A percentile compares a stretch with the other conserved stretches of the same genome.
phyloP scores from a whole-genome alignment of 2,113 vertebrate genomes.

The Lates calcarifer region DNA sequence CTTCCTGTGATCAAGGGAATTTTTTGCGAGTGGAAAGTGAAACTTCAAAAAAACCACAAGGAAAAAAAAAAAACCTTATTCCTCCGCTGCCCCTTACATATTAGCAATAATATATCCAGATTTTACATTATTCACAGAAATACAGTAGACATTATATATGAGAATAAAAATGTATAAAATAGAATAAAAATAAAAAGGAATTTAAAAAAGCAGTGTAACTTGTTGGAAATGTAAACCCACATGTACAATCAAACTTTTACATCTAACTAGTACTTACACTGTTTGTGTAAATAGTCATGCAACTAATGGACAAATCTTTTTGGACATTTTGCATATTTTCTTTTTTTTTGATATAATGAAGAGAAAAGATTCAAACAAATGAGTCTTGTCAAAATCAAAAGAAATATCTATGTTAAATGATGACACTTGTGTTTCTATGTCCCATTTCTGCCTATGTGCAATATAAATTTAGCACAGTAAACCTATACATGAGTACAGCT shows the following conservation, averaged over 20 bases:
- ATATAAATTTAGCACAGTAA: too few species aligned
- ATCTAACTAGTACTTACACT: not conserved
- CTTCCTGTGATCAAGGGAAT: constrained; percentile 46
- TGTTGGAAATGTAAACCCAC: not conserved
- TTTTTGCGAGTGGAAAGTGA: constrained; percentile 64
- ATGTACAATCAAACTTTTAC: not conserved
- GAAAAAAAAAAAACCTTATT: not conserved
- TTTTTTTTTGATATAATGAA: not conserved
- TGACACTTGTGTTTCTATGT: not conserved
- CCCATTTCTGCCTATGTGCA: not conserved
- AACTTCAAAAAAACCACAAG: constrained; percentile 46
- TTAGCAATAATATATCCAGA: not conserved
- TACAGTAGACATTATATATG: not conserved
- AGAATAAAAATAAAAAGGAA: too few species aligned
- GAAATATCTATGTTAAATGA: not conserved
- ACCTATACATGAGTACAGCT: not conserved
- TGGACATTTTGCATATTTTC: not conserved
- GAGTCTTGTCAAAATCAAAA: not conserved
- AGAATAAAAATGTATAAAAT: not conserved
- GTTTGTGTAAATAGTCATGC: not conserved
- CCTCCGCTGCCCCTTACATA: not conserved
- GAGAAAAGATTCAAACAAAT: not conserved
- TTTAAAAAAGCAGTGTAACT: not conserved
- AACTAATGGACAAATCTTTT: not conserved
- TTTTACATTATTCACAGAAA: not conserved